Conservation (phyloP, 92 coral and sea anemone genomes). For the Heliopora coerulea region DNA sequence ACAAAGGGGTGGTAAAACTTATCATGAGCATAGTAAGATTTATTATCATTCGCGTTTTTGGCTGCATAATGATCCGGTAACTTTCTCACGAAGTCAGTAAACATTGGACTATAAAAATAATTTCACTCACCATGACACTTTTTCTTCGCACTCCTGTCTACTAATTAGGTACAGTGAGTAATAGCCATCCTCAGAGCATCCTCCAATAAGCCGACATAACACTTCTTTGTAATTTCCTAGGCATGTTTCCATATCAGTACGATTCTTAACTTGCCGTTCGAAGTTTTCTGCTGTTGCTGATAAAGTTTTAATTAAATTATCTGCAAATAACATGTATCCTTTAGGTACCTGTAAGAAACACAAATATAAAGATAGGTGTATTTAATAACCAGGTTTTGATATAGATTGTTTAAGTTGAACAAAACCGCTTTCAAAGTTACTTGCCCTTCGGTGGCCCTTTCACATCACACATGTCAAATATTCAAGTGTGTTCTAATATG, state of each 20-base stretch:
- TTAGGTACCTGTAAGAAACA: conserved; percentile 33
- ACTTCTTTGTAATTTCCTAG: conserved; percentile 21
- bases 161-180: conserved; percentile 15
- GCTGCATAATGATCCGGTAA: not conserved
- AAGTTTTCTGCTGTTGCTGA: conserved; percentile 27
- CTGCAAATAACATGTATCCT: not conserved
- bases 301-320: conserved; percentile 1
- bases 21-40: no score
- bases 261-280: not conserved
- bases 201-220: conserved; percentile 26
- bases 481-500: no score
- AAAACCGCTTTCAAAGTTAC: no score
- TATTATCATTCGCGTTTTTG: no score
- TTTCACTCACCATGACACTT: conserved; percentile 34
- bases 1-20: no score
- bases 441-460: no score
- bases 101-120: not conserved
- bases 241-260: conserved; percentile 6
- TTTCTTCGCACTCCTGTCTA: conserved; percentile 25
- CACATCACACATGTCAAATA: no score
- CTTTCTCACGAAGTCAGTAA: conserved; percentile 19
- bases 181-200: conserved; percentile 21
- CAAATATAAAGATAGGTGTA: no score
- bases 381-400: no score
- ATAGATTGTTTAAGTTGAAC: no score